Conservation (phyloP, 2,888 invertebrate genomes). For the Macaria liturata region DNA sequence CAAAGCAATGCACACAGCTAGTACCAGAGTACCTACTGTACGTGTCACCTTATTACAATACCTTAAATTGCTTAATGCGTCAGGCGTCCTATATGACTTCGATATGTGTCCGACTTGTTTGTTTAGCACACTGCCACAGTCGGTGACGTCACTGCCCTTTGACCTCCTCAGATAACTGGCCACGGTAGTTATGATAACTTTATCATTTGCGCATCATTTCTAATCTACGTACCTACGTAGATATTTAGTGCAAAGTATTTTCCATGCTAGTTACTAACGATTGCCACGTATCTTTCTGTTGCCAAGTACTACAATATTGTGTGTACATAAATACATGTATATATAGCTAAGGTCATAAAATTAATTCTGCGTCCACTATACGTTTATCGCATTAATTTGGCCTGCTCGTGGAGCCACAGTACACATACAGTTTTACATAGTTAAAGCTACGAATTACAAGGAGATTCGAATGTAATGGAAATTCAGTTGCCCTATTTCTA, state of each 20-base stretch:
- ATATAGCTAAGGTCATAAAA: too few species aligned
- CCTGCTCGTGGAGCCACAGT: too few species aligned
- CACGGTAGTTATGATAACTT: slow-evolving; percentile 12
- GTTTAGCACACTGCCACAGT: slow-evolving; percentile 12
- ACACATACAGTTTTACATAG: too few species aligned
- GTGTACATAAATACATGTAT: too few species aligned
- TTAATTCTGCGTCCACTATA: too few species aligned
- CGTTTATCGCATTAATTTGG: too few species aligned
- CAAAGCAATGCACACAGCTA: slow-evolving; percentile 15
- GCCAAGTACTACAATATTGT: background rate
- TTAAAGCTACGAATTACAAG: too few species aligned
- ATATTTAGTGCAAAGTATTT: slow-evolving; percentile 9
- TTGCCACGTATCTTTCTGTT: background rate
- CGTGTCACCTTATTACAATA: slow-evolving; percentile 13
- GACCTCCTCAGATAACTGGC: slow-evolving; percentile 16
- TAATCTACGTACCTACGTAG: slow-evolving; percentile 3
- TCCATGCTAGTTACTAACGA: background rate
- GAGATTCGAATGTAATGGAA: too few species aligned
- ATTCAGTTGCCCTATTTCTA: too few species aligned
- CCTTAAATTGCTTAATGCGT: slow-evolving; percentile 7
- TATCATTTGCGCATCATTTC: slow-evolving; percentile 18
- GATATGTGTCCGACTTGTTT: slow-evolving; percentile 20
- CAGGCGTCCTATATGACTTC: slow-evolving; percentile 19
- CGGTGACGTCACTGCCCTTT: slow-evolving; percentile 22
- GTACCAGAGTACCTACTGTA: background rate